These are phyloP conservation scores for Porites lobata DNA, from an alignment of 92 coral and sea anemone species.

Conservation along the genomic window DNA sequence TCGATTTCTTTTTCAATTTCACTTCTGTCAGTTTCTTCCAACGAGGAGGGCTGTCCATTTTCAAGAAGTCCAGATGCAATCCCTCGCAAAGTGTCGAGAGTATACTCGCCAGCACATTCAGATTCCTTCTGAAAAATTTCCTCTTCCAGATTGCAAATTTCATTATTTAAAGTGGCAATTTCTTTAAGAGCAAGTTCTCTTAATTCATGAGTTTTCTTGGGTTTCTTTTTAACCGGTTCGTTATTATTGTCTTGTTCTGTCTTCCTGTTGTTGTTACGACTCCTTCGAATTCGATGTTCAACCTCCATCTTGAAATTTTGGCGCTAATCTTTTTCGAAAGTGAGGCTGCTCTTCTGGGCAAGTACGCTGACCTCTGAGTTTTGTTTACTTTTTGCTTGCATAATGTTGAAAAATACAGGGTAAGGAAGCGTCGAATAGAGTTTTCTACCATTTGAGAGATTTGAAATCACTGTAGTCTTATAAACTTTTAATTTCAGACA, in stretches of 20 bases:
- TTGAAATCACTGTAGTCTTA: no score
- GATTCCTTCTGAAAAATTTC: conserved; percentile 70
- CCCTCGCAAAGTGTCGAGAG: conserved; percentile 51
- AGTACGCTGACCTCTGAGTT: conserved; percentile 6
- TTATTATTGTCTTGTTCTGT: conserved; percentile 30
- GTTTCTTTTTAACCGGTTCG: conserved; percentile 52
- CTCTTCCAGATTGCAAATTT: conserved; percentile 73
- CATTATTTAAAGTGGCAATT: conserved; percentile 70
- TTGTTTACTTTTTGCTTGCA: background rate
- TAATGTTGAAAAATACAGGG: conserved; percentile 68
- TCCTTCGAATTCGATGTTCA: conserved; percentile 27
- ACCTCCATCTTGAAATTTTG: conserved; percentile 83
- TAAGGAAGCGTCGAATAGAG: background rate
- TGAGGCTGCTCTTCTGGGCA: conserved; percentile 29
- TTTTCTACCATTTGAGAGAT: background rate
- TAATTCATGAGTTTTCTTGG: conserved; percentile 39
- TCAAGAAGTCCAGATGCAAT: conserved; percentile 47
- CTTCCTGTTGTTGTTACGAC: background rate
- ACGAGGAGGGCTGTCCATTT: conserved; percentile 34
- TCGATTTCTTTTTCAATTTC: conserved; percentile 44
- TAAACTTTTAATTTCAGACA: conserved; percentile 50
- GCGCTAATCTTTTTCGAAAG: conserved; percentile 43
- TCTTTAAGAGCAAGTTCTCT: conserved; percentile 69
- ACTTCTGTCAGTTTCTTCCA: conserved; percentile 23
- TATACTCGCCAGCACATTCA: conserved; percentile 38